A percentile compares a stretch with the other conserved stretches of the same genome.
These are phyloP conservation scores for Clarias gariepinus DNA, from an alignment of 2,113 vertebrate species.

Conservation along the genomic window DNA sequence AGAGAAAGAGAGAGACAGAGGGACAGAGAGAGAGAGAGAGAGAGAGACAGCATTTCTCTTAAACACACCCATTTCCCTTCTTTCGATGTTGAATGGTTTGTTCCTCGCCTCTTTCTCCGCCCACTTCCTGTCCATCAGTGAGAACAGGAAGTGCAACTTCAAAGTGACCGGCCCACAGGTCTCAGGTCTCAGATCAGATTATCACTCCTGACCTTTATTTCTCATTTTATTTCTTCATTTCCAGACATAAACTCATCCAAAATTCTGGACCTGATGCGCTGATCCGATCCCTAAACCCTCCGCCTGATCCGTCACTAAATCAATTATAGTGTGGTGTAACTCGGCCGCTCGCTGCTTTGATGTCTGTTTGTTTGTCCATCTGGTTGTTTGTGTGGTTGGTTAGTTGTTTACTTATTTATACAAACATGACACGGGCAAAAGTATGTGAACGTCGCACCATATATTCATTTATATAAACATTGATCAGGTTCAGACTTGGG, in stretches of 20 bases:
- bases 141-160: neutral
- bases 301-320: neutral
- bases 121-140: neutral
- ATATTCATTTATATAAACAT: too few species aligned
- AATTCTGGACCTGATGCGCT: neutral
- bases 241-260: neutral
- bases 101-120: neutral
- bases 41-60: neutral
- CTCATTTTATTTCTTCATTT: neutral
- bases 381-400: too few species aligned
- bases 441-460: too few species aligned
- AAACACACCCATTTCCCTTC: neutral
- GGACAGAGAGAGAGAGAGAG: neutral
- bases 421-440: too few species aligned
- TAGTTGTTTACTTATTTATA: too few species aligned
- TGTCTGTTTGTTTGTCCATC: too few species aligned
- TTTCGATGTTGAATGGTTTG: constrained; percentile 24
- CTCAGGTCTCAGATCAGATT: neutral
- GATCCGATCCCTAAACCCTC: neutral
- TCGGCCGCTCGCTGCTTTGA: neutral
- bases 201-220: neutral
- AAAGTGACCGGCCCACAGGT: neutral
- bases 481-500: neutral
- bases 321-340: neutral
- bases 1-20: too few species aligned